Conservation (phyloP, 2,888 invertebrate genomes). For the Nomada fabriciana region DNA sequence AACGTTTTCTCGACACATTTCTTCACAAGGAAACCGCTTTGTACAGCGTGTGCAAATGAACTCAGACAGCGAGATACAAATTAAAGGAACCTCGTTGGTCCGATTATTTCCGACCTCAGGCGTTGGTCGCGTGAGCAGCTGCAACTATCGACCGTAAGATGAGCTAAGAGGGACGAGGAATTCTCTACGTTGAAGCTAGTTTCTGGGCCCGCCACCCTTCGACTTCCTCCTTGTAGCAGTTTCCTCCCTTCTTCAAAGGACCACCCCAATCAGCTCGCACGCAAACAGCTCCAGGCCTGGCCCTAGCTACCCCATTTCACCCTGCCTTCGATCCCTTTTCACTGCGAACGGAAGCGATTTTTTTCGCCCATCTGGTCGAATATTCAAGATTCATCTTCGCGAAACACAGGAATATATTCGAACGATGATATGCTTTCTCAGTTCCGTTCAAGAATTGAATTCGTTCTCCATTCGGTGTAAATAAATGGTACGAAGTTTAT, state of each 20-base stretch:
- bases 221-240: conserved; percentile 45
- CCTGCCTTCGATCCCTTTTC: conserved; percentile 1
- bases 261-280: conserved; percentile 59
- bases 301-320: conserved; percentile 11
- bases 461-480: no score
- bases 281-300: conserved; percentile 46
- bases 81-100: conserved; percentile 27
- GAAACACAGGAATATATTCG: no score
- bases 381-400: background rate
- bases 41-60: background rate
- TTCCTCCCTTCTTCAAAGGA: conserved; percentile 52
- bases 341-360: background rate
- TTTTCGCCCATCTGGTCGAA: background rate
- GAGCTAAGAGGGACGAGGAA: conserved; percentile 45
- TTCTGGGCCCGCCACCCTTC: conserved; percentile 53
- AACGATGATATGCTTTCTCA: no score
- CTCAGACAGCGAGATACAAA: conserved; percentile 15
- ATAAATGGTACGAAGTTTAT: no score
- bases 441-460: no score
- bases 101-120: conserved; percentile 54
- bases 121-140: conserved; percentile 45
- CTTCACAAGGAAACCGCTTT: background rate
- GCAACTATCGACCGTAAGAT: conserved; percentile 65
- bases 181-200: conserved; percentile 46
- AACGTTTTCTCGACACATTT: background rate